phyloP scores from a whole-genome alignment of 2,113 vertebrate species.

The Tyrannus savana region DNA sequence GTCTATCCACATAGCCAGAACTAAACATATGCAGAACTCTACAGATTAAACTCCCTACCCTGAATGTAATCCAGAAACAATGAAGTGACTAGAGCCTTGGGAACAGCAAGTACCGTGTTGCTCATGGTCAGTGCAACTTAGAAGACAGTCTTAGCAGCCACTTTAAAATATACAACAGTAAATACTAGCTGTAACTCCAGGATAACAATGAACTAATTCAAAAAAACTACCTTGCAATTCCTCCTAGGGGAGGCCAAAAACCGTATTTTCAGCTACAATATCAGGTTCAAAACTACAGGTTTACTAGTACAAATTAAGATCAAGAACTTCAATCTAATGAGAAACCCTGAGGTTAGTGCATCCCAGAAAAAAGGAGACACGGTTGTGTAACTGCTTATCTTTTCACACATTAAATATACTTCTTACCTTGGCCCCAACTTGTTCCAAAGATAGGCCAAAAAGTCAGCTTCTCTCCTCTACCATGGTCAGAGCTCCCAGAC shows the following conservation, averaged over 20 bases:
- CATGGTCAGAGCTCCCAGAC: neutral
- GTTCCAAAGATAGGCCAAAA: neutral
- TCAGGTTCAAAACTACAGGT: neutral
- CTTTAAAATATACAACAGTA: neutral
- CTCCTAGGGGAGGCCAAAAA: neutral
- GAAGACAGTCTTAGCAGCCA: neutral
- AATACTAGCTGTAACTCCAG: neutral
- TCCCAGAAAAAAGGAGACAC: neutral
- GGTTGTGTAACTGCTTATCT: neutral
- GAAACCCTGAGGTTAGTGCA: neutral
- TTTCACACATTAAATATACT: rapidly evolving
- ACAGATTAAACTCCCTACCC: neutral
- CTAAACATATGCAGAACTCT: neutral
- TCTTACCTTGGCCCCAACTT: neutral
- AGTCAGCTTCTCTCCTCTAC: neutral
- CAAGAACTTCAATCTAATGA: neutral
- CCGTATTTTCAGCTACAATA: neutral
- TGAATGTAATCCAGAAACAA: neutral
- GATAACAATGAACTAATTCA: neutral
- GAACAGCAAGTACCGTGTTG: neutral
- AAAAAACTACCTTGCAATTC: neutral
- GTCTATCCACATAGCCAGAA: neutral
- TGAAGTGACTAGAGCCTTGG: neutral
- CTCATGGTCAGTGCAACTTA: neutral
- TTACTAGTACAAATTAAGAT: neutral